Evolutionary conservation across 2,113 vertebrate genomes (phyloP), one percentile per base, ranked within the genome.

Genomic region (Podarcis muralis): DNA sequence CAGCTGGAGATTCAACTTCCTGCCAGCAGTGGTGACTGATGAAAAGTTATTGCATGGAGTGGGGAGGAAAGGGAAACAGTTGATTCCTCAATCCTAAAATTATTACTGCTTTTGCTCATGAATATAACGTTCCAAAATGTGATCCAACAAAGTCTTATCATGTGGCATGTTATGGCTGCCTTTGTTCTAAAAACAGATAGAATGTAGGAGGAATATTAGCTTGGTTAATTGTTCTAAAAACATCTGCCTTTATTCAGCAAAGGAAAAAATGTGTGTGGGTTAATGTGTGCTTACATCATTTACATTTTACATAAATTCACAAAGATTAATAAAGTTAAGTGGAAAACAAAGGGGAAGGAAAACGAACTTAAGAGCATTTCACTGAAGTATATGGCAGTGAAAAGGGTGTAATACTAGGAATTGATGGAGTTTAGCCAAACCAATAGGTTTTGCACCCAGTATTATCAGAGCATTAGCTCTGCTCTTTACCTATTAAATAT

Each of bases 341-440:
- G 97, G 96, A 92, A 99, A 98, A 96, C 98, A 96, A 40, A 99
- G 0, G 94, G 95, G n/a, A 98, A 97, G 85, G 98, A 97, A 90
- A 97, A 93, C 32, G 98, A 98, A 93, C 95, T 96, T 32, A 99
- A 99, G 91, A 97, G 98, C 0, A 95, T 97, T 79, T 97, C 98
- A 48, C 90, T 99, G 35, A 98, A 98, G 92, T 99, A 99, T 92
- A 99, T 98, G 0, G 99, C 97, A 12, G 97, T 20, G 99, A 99
- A 95, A 99, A 99, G 90, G 99, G 99, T 2, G 98, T 99, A 80
- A 97, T 99, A 62, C 96, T 99, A 89, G 99, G 98, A 93, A 99
- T 99, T 53, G 98, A 99, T 86, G 99, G 98, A 35, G 97, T 99
- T 87, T 98, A 99, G 92, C 97, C 97, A 71, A 98, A 97, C 96